Conservation (phyloP, 2,888 invertebrate species). For the Athetis lepigone region DNA sequence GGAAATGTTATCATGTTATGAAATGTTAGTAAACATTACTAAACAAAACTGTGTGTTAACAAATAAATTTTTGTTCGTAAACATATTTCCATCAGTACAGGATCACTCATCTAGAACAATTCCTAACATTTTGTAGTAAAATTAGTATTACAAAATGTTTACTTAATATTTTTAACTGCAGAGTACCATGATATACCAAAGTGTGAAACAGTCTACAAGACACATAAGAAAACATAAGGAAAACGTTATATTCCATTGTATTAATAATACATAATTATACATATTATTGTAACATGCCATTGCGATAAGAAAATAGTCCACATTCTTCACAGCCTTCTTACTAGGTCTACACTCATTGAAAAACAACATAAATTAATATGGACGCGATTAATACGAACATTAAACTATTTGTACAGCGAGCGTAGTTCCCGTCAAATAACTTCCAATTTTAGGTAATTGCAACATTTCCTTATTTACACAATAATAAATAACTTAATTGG, state of each 20-base stretch:
- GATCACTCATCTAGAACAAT: no score
- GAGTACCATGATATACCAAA: neutral
- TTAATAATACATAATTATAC: neutral
- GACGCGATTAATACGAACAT: neutral
- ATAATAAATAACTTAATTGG: neutral
- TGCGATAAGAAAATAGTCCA: neutral
- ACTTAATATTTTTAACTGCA: no score
- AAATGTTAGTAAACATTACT: no score
- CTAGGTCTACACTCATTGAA: neutral
- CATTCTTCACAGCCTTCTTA: neutral
- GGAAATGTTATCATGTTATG: no score
- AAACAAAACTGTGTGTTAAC: no score
- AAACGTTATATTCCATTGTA: neutral
- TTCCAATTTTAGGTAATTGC: neutral
- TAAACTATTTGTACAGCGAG: neutral
- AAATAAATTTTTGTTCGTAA: no score
- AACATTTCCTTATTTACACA: neutral
- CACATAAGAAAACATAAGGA: neutral
- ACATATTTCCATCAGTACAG: no score
- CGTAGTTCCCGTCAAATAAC: neutral
- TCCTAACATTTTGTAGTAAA: no score
- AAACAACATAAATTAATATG: neutral
- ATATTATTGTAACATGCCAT: neutral
- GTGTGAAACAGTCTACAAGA: neutral
- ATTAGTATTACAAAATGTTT: no score